Base-by-base conservation (phyloP, 2,113 vertebrate genomes). In the Catagonus wagneri region DNA sequence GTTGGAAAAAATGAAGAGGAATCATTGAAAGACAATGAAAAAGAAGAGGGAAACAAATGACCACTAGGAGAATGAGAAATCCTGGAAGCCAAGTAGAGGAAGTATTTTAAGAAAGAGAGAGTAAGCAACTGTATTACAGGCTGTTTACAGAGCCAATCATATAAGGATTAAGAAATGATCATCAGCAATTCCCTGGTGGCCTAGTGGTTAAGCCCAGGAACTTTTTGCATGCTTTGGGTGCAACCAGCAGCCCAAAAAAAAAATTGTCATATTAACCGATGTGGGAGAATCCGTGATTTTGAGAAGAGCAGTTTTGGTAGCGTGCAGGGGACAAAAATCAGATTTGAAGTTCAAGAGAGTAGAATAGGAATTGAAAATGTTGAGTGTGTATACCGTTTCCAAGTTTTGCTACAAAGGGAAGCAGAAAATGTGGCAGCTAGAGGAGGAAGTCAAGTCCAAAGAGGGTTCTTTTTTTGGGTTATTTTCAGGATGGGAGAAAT, bases 371-470 rank as follows among this genome's bases (percentile, higher is more conserved):
- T 13, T 29, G 83, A 83, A 69, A 91, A 84, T 56, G 52, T 19
- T 93, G 52, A 85, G 76, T 32, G 72, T 50, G 44, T 7, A 65
- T 58, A 83, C 7, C 3, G 66, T 81, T 83, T 34, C 19, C 56
- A 91, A 79, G 50, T 91, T 94, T 97, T 95, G 78, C 72, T 95
- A 68, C 32, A 79, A 83, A 60, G 12, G 25, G 69, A 56, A 93
- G 32, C 68, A 83, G 83, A 90, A 87, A 65, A 39, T 32, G 23
- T 71, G 63, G 58, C 56, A 78, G 36, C 78, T 80, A 19, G 72
- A 85, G 50, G 66, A 90, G 34, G 20, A 83, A 83, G 56, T n/a
- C 7, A 34, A 66, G 14, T 84, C 32, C 60, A 60, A 93, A 78
- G 44, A 80, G 36, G 22, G 74, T 71, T 80, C 78, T 36, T 32